These are phyloP conservation scores for Ornithoptera priamus DNA, from an alignment of 2,888 invertebrate genomes.

Conservation along the genomic window DNA sequence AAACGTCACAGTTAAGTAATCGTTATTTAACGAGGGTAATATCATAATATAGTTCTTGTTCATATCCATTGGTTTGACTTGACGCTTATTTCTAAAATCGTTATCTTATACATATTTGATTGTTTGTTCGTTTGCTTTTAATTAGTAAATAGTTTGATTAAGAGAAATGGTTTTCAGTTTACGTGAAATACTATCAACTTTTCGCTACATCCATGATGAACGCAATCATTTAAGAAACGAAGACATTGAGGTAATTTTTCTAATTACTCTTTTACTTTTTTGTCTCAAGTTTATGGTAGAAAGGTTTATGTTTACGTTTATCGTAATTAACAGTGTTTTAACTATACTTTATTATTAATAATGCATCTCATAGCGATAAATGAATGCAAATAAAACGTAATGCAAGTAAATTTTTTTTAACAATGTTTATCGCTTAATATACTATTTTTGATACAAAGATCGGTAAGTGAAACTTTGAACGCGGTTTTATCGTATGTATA, in stretches of 20 bases:
- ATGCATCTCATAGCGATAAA: too few relatives aligned
- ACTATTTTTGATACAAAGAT: neutral
- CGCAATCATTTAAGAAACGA: conserved; percentile 49
- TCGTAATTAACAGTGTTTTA: neutral
- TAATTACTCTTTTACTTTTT: neutral
- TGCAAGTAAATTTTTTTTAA: neutral
- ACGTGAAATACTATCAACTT: conserved; percentile 62
- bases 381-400: neutral
- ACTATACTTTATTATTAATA: too few relatives aligned
- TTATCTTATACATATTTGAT: neutral
- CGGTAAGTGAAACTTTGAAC: neutral
- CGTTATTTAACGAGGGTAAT: conserved; percentile 19
- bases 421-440: neutral
- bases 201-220: conserved; percentile 66
- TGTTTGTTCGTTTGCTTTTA: conserved; percentile 24
- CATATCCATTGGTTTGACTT: neutral
- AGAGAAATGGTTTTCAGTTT: conserved; percentile 67
- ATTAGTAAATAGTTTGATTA: conserved; percentile 37
- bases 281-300: too few relatives aligned
- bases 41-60: neutral
- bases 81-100: conserved; percentile 5
- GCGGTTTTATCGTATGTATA: too few relatives aligned
- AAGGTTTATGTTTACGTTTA: too few relatives aligned
- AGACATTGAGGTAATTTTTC: conserved; percentile 46
- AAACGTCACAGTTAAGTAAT: neutral